phyloP scores from a whole-genome alignment of 1,140 invertebrate genomes.

The Hylaeus volcanicus region DNA sequence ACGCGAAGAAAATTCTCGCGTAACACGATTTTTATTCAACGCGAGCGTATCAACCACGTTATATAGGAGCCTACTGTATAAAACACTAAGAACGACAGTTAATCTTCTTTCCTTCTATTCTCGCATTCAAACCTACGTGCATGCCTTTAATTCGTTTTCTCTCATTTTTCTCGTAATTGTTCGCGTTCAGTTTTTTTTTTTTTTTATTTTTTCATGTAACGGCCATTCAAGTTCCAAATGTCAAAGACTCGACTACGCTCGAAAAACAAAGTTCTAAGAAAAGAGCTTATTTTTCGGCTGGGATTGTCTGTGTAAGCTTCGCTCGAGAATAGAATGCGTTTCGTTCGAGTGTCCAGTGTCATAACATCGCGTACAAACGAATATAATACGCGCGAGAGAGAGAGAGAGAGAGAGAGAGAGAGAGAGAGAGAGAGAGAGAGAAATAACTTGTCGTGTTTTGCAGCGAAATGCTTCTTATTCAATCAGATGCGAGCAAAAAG shows the following conservation, averaged over 20 bases:
- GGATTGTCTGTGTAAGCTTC: constrained; percentile 34
- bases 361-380: constrained; percentile 18
- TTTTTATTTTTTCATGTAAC: neutral
- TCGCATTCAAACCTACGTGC: constrained; percentile 13
- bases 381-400: too few relatives aligned
- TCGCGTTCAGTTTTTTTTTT: neutral
- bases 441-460: neutral
- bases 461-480: neutral
- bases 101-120: constrained; percentile 16
- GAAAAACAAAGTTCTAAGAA: constrained; percentile 17
- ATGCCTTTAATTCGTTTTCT: neutral
- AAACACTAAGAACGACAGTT: constrained; percentile 49
- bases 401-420: too few relatives aligned
- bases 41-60: too few relatives aligned
- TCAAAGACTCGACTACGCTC: constrained; percentile 10
- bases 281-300: constrained; percentile 18
- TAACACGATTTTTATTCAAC: too few relatives aligned
- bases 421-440: neutral
- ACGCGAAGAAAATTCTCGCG: too few relatives aligned
- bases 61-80: constrained; percentile 9
- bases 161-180: neutral
- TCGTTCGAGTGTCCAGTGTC: constrained; percentile 15
- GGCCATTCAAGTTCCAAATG: constrained; percentile 19
- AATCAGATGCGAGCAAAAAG: neutral
- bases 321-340: constrained; percentile 10